These are phyloP conservation scores for Scaptomyza graminum DNA, from an alignment of 1,140 invertebrate species.

Conservation along the genomic window DNA sequence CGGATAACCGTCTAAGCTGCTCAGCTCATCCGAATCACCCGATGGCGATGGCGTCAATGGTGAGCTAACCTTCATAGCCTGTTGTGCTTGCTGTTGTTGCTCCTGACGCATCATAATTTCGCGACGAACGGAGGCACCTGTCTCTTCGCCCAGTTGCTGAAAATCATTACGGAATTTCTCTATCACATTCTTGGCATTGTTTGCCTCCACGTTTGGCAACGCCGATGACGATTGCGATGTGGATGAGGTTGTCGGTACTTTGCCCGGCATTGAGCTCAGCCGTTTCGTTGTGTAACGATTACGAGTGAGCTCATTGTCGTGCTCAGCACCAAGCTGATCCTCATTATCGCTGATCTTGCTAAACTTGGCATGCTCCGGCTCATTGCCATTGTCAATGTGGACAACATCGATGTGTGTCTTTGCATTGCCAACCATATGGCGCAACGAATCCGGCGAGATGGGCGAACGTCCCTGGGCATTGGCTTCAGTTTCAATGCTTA, in stretches of 20 bases:
- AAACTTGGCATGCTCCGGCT: slow-evolving; percentile 72
- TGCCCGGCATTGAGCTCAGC: slow-evolving; percentile 34
- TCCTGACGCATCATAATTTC: slow-evolving; percentile 26
- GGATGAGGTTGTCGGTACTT: slow-evolving; percentile 3
- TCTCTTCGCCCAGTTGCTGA: slow-evolving; percentile 66
- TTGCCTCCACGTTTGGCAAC: slow-evolving; percentile 69
- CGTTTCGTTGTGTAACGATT: slow-evolving; percentile 19
- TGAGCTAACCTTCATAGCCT: slow-evolving; percentile 15
- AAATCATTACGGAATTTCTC: slow-evolving; percentile 74
- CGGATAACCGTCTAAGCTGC: slow-evolving; percentile 76
- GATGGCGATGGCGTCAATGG: slow-evolving; percentile 55
- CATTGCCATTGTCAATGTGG: slow-evolving; percentile 73
- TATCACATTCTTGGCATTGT: slow-evolving; percentile 79
- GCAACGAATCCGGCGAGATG: slow-evolving; percentile 71
- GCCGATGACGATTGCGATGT: slow-evolving; percentile 13
- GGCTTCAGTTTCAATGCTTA: slow-evolving; percentile 79
- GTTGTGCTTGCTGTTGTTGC: slow-evolving; percentile 11
- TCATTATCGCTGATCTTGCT: slow-evolving; percentile 78
- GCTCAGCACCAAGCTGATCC: slow-evolving; percentile 44
- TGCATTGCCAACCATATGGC: slow-evolving; percentile 76
- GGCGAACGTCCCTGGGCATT: slow-evolving; percentile 74
- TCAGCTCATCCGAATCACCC: slow-evolving; percentile 79
- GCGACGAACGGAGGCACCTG: slow-evolving; percentile 50
- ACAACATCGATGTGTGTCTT: slow-evolving; percentile 70
- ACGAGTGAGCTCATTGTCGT: slow-evolving; percentile 48